phyloP scores from a whole-genome alignment of 2,113 vertebrate species.

The Glaucomys volans region DNA sequence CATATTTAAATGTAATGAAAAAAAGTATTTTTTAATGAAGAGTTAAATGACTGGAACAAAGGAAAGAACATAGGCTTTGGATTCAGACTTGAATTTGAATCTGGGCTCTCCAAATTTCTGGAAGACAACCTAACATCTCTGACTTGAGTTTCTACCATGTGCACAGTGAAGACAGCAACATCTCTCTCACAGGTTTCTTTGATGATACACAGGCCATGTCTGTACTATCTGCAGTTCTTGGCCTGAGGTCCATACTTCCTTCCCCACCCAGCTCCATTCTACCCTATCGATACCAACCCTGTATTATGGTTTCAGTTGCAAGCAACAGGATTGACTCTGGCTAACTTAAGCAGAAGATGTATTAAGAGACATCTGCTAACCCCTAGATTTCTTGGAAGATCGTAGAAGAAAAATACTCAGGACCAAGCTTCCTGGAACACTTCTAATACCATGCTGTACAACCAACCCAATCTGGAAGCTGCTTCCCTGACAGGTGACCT shows the following conservation, averaged over 20 bases:
- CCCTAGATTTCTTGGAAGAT: not conserved
- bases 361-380: not conserved
- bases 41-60: not conserved
- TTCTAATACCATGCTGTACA: not conserved
- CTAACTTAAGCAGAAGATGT: not conserved
- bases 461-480: not conserved
- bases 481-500: not conserved
- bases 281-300: not conserved
- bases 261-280: not conserved
- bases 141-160: not conserved
- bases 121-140: not conserved
- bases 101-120: not conserved
- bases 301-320: not conserved
- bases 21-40: not conserved
- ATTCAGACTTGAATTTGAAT: not conserved
- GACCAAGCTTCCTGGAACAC: not conserved
- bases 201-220: not conserved
- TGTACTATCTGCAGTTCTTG: not conserved
- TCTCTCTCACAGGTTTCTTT: not conserved
- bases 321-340: not conserved
- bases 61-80: not conserved
- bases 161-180: not conserved
- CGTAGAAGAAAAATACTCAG: not conserved
- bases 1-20: not conserved
- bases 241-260: not conserved